Evolutionary conservation across 2,888 invertebrate species (phyloP), one percentile per base, ranked within the genome.

Genomic region (Drosophila imparisetae): DNA sequence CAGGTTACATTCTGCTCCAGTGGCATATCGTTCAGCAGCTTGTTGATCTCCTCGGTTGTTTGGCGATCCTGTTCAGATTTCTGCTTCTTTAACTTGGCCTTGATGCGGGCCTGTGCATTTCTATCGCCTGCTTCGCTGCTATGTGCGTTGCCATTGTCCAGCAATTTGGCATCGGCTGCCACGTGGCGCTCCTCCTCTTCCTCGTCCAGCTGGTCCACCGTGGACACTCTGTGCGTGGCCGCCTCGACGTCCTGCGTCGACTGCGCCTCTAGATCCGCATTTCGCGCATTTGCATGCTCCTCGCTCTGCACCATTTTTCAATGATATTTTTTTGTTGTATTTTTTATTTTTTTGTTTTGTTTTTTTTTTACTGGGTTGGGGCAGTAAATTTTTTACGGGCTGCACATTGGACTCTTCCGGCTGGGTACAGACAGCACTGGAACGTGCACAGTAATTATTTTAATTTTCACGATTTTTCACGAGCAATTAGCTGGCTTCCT

Each of bases 1-100:
- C 96, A 96, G 4, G 94, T 93, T 0, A 95, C 95, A 64, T 95
- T 95, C 59, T 95, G 94, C 40, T 94, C 94, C 66, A 95, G 89
- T 5, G 94, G 94, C 88, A 94, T 92, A 50, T 94, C 93, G 61
- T 91, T 92, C 67, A 93, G 93, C 32, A 94, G 87, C 63, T 94
- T 94, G 74, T 94, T 94, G 8, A 93, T 92, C 38, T 93, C 93
- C 66, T 90, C 89, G n/a, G 92, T 92, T 72, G 90, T 90, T 32
- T 82, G 83, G 8, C 91, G 91, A 67, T 92, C 92, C 55, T 86
- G 83, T 48, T 90, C 91, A 4, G 89, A 81, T 62, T 91, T 92
- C 42, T 90, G 86, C 30, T 75, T 78, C 50, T 83, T 81, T 57
- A 77, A 71, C 32, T 81, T 86, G 49, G 72, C 62, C 48, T 84